Conservation (phyloP, 1,140 invertebrate genomes). For the Solenopsis invicta region DNA sequence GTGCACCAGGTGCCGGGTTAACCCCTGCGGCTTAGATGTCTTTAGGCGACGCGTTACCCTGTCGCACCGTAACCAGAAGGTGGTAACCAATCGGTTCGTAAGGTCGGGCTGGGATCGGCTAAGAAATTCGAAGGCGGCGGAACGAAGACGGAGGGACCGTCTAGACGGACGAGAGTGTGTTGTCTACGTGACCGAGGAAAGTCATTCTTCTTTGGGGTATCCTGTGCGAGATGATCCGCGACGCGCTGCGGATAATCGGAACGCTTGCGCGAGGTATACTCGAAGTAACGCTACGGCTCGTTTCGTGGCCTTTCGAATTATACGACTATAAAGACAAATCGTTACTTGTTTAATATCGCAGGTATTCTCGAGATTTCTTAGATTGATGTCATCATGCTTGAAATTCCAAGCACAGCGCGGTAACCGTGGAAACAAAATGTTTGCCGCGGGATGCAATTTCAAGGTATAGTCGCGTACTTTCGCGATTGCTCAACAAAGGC, state of each 20-base stretch:
- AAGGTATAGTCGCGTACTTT: slow-evolving; percentile 9
- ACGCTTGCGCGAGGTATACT: neutral
- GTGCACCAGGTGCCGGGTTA: slow-evolving; percentile 85
- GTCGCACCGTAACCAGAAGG: slow-evolving; percentile 76
- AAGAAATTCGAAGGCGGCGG: slow-evolving; percentile 62
- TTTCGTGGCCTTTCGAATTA: neutral
- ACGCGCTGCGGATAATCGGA: slow-evolving; percentile 4
- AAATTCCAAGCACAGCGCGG: neutral
- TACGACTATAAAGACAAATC: neutral
- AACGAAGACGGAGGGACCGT: slow-evolving; percentile 65
- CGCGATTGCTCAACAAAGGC: slow-evolving; percentile 28
- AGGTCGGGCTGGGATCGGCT: slow-evolving; percentile 73
- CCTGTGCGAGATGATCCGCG: slow-evolving; percentile 73
- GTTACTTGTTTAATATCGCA: neutral
- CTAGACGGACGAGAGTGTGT: slow-evolving; percentile 74
- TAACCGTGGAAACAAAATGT: neutral
- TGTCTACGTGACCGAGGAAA: slow-evolving; percentile 79
- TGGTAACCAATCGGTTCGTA: slow-evolving; percentile 78
- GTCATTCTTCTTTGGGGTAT: slow-evolving; percentile 74
- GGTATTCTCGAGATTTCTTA: neutral
- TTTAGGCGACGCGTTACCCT: slow-evolving; percentile 79
- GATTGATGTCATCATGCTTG: neutral
- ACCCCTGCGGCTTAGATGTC: slow-evolving; percentile 84
- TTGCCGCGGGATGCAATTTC: slow-evolving; percentile 5
- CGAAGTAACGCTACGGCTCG: neutral